Evolutionary conservation across 2,113 vertebrate species (phyloP), one percentile per base, ranked within the genome.

Genomic region (Tiliqua scincoides): DNA sequence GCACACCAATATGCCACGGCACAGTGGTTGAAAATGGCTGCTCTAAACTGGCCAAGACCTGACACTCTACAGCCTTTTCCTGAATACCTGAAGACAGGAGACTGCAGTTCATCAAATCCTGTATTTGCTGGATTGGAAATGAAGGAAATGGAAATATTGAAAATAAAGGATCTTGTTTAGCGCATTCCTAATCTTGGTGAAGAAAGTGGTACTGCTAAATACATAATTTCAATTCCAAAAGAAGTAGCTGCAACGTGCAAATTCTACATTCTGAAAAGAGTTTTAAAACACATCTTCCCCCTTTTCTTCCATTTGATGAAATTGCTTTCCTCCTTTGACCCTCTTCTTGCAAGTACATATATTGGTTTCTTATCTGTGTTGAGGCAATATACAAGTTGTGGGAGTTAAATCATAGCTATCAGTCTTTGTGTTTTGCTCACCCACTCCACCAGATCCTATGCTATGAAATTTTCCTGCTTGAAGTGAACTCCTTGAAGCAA

Each of bases 401-500:
- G 81, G 37, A 73, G 73, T 61, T 70, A 68, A 89, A 61, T 70
- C 79, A 62, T 76, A 65, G 15, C 48, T 85, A 90, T 65, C 57
- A 88, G 54, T 80, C 70, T 85, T 83, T 32, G 27, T 32, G 83
- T 61, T 87, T 85, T 61, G 70, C 74, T 87, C 1, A 0, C 57
- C 57, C 0, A 85, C 14, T 52, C 57, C 1, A 32, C 67, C 72
- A 54, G 20, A 71, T 30, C 18, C 48, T 20, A 54, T 48, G 23
- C 48, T 72, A 27, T 11, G 6, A 17, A 65, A 86, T 37, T 87
- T 71, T 82, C 59, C 10, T 70, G n/a, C 18, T 82, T 48, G 5
- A 77, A 89, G 79, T 5, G 52, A 18, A 89, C 75, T 72, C 48
- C 76, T n/a, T 82, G 67, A 84, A 89, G 74, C 52, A 87, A 32